These are phyloP conservation scores for Phyllopteryx taeniolatus DNA, from an alignment of 2,113 vertebrate genomes.

Conservation along the genomic window DNA sequence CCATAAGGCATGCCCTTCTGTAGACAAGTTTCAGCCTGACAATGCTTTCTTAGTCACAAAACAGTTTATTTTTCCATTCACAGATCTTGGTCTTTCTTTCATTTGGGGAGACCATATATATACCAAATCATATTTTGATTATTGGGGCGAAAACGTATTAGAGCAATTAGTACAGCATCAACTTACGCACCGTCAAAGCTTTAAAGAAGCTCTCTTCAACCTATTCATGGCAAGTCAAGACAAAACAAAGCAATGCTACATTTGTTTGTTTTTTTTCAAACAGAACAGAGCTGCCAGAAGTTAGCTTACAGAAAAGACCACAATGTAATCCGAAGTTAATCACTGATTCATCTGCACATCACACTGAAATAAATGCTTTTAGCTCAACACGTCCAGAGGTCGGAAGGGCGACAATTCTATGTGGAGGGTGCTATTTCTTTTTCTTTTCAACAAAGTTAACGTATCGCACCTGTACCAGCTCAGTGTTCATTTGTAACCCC, in stretches of 20 bases:
- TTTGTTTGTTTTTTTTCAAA: conserved; percentile 5
- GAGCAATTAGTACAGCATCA: conserved; percentile 35
- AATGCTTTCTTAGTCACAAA: not conserved
- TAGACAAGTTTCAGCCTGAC: not conserved
- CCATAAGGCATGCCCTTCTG: conserved; percentile 6
- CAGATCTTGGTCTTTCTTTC: not conserved
- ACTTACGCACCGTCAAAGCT: conserved; percentile 36
- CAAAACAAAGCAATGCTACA: conserved; percentile 22
- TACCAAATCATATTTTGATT: not conserved
- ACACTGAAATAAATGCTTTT: conserved; percentile 21
- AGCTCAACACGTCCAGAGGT: conserved; percentile 25
- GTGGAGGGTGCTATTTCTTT: no score
- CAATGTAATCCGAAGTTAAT: conserved; percentile 40
- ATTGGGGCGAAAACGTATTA: conserved; percentile 4
- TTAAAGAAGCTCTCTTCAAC: conserved; percentile 26
- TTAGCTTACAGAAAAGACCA: conserved; percentile 28
- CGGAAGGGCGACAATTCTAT: conserved; percentile 2
- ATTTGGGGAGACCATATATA: not conserved
- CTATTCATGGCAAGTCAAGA: conserved; percentile 15
- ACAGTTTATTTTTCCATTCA: not conserved
- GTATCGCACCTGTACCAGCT: no score
- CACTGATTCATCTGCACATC: conserved; percentile 34
- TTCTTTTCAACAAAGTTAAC: no score
- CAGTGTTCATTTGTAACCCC: no score
- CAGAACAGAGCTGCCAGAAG: conserved; percentile 38